Evolutionary conservation across 2,113 vertebrate species (phyloP), one percentile per base, ranked within the genome.

Genomic region (Tragelaphus scriptus): DNA sequence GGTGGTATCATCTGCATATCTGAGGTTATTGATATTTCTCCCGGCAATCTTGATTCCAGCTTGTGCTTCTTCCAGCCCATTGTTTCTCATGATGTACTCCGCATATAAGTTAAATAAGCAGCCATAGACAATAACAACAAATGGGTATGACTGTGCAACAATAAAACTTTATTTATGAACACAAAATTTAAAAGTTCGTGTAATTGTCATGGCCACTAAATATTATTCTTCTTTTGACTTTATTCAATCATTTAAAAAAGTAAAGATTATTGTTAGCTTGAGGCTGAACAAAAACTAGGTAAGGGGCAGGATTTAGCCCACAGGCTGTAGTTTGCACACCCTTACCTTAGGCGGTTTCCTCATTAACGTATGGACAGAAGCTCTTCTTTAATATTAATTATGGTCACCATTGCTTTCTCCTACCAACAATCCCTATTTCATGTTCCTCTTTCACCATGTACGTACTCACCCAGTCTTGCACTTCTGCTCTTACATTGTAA

Each of bases 401-500:
- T 32, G 59, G 40, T 56, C 40, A 49, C 56, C 89, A 92, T 28
- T 21, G n/a, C 40, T 51, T 49, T 51, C 53, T 88, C 51, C 47
- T 44, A 14, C 36, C 23, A 51, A 61, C 47, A 32, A 13, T 32
- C 59, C 36, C 47, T 58, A 8, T 23, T 30, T 40, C 32, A 12
- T 7, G 4, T 9, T 44, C 40, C 13, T 12, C 10, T 28, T 36
- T 16, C 21, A 13, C 26, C 21, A 49, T 0, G 1, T 47, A 44
- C 56, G 0, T 28, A 9, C n/a, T 51, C 26, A 21, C 61, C 13
- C 3, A 32, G 21, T 44, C 55, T 51, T 71, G 14, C 21, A 47
- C 40, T 36, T 92, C 44, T 47, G 56, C 56, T 63, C 10, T 90
- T 32, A 7, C 44, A 81, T 26, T 9, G 21, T 47, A 68, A 94